phyloP scores from a whole-genome alignment of 1,140 invertebrate species.

The Danaus melanippus region DNA sequence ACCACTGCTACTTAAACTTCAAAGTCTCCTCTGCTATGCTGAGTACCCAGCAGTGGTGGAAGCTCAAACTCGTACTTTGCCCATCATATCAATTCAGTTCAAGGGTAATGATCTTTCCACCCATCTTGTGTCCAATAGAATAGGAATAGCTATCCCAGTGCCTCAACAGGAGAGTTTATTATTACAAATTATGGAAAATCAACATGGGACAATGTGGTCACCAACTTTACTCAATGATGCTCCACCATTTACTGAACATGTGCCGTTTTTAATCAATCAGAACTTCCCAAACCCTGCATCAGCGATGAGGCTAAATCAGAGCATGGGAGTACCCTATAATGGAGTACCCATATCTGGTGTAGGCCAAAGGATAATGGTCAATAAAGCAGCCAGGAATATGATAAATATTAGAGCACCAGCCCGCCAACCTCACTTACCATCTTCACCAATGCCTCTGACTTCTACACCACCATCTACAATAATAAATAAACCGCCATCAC shows the following conservation, averaged over 20 bases:
- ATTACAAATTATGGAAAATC: slow-evolving; percentile 38
- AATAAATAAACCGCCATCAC: slow-evolving; percentile 40
- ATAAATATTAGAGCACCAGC: slow-evolving; percentile 47
- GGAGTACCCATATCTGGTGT: slow-evolving; percentile 32
- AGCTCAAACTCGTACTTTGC: slow-evolving; percentile 43
- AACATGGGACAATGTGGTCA: slow-evolving; percentile 40
- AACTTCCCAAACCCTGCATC: slow-evolving; percentile 62
- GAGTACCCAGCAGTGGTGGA: slow-evolving; percentile 64
- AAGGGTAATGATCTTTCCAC: slow-evolving; percentile 62
- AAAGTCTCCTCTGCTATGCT: slow-evolving; percentile 64
- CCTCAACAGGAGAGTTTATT: slow-evolving; percentile 51
- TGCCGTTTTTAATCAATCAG: slow-evolving; percentile 60
- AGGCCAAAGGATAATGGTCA: slow-evolving; percentile 44
- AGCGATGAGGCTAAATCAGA: slow-evolving; percentile 56
- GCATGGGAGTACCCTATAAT: slow-evolving; percentile 46
- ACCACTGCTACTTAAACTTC: slow-evolving; percentile 64
- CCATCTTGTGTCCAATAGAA: slow-evolving; percentile 51
- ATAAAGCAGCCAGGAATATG: slow-evolving; percentile 48
- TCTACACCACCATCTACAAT: slow-evolving; percentile 24
- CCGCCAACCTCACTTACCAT: slow-evolving; percentile 47
- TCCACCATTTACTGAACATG: slow-evolving; percentile 48
- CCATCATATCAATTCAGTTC: slow-evolving; percentile 60
- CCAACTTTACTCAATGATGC: slow-evolving; percentile 36
- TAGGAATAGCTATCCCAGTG: slow-evolving; percentile 41
- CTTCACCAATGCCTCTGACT: slow-evolving; percentile 13